Evolutionary conservation across 2,797 vertebrate genomes (phyloP).

Genomic region (Protosalanx chinensis): DNA sequence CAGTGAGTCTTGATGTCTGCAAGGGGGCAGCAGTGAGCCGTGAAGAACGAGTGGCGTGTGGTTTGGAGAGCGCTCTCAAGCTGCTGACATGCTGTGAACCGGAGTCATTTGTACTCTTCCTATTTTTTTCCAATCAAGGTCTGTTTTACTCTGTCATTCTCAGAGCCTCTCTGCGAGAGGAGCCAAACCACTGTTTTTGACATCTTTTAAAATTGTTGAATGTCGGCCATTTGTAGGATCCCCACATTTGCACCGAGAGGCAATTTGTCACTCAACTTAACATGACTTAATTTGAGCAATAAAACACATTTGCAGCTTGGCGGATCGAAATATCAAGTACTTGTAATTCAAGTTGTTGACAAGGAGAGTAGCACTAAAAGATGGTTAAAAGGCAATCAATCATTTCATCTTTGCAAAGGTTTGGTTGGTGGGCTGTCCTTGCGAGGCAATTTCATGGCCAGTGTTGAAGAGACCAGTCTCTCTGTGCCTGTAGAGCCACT

Average conservation of each 20-base stretch:
- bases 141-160: conserved; percentile 60
- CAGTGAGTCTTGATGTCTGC: conserved; percentile 47
- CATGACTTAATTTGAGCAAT: conserved; percentile 56
- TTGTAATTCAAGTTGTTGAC: conserved; percentile 34
- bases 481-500: conserved; percentile 19
- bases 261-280: conserved; percentile 66
- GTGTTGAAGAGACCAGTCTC: conserved; percentile 27
- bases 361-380: conserved; percentile 35
- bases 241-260: conserved; percentile 55
- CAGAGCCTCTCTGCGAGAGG: conserved; percentile 43
- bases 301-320: conserved; percentile 44
- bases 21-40: conserved; percentile 72
- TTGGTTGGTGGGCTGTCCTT: conserved; percentile 34
- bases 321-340: conserved; percentile 41
- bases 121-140: conserved; percentile 60
- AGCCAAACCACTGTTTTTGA: conserved; percentile 63
- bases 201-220: conserved; percentile 64
- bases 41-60: not conserved
- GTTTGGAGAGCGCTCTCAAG: conserved; percentile 27
- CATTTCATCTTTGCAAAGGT: conserved; percentile 32
- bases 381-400: conserved; percentile 38
- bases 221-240: conserved; percentile 62
- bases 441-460: conserved; percentile 33
- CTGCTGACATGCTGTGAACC: conserved; percentile 56
- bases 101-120: conserved; percentile 60